Evolutionary conservation across 2,888 invertebrate species (phyloP).

Genomic region (Metopia argyrocephala): DNA sequence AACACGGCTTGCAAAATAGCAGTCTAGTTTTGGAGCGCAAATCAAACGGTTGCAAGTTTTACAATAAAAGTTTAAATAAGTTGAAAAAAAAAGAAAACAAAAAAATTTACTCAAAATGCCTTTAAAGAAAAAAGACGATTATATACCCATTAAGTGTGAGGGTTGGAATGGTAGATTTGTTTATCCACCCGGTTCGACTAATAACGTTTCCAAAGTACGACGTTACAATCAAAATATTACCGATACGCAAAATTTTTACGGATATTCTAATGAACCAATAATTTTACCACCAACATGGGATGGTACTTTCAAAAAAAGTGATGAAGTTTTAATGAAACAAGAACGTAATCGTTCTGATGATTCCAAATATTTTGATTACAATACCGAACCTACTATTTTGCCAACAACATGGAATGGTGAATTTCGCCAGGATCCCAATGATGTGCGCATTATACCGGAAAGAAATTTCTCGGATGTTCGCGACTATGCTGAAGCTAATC

Average conservation of each 20-base stretch:
- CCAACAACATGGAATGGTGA: constrained; percentile 77
- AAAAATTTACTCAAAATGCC: constrained; percentile 69
- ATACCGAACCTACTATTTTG: constrained; percentile 73
- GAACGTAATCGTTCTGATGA: constrained; percentile 77
- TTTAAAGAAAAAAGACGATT: constrained; percentile 73
- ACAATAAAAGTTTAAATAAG: background rate
- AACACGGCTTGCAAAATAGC: constrained; percentile 40
- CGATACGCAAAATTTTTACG: constrained; percentile 76
- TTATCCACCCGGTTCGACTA: constrained; percentile 72
- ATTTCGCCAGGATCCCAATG: constrained; percentile 75
- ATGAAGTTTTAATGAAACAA: constrained; percentile 71
- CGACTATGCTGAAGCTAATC: constrained; percentile 75
- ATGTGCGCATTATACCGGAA: constrained; percentile 76
- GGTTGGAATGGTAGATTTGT: constrained; percentile 78
- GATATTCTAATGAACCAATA: constrained; percentile 73
- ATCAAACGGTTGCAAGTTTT: constrained; percentile 39
- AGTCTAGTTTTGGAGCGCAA: constrained; percentile 60
- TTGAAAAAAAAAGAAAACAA: constrained; percentile 13
- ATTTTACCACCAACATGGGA: constrained; percentile 76
- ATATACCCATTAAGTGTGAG: constrained; percentile 78
- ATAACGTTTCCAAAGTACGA: constrained; percentile 75
- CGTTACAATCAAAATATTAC: constrained; percentile 76
- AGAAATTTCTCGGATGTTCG: constrained; percentile 77
- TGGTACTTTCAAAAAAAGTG: constrained; percentile 76
- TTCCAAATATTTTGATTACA: constrained; percentile 74